A percentile compares a stretch with the other conserved stretches of the same genome.
These are phyloP conservation scores for Drosophila hamatofila DNA, from an alignment of 2,888 invertebrate genomes.

Conservation along the genomic window DNA sequence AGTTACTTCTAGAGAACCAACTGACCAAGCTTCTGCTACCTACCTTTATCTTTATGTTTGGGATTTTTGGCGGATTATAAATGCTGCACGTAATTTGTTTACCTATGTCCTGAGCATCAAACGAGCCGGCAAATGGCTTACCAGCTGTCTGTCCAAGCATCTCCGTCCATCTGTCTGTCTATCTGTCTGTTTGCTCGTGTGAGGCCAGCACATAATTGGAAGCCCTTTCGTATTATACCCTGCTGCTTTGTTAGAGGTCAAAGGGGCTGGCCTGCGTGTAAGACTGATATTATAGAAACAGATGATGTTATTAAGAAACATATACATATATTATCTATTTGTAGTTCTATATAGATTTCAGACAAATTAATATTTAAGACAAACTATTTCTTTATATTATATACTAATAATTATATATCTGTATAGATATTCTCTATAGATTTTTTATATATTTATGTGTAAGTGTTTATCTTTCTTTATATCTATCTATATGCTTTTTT, in stretches of 20 bases:
- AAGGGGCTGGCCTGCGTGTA: background rate
- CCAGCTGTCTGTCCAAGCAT: conserved; percentile 23
- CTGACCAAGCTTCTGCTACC: background rate
- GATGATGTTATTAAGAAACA: no score
- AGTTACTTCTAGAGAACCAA: background rate
- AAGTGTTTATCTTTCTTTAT: background rate
- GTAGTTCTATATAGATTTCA: background rate
- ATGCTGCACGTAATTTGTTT: conserved; percentile 71
- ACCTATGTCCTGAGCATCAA: conserved; percentile 58
- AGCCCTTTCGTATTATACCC: conserved; percentile 12
- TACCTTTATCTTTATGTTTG: background rate
- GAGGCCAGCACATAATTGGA: conserved; percentile 39
- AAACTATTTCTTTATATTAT: no score
- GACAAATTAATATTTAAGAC: no score
- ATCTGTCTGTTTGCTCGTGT: conserved; percentile 1
- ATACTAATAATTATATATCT: no score
- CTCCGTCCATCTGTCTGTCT: conserved; percentile 4
- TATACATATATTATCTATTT: no score
- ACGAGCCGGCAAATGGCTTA: conserved; percentile 60
- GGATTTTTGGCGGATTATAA: conserved; percentile 52
- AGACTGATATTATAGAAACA: no score
- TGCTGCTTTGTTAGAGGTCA: no score
- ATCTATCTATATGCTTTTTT: background rate
- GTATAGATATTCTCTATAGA: no score
- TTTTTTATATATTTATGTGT: background rate